Base-by-base conservation (phyloP, 2,113 vertebrate genomes). In the Coptodon bakossiorum region DNA sequence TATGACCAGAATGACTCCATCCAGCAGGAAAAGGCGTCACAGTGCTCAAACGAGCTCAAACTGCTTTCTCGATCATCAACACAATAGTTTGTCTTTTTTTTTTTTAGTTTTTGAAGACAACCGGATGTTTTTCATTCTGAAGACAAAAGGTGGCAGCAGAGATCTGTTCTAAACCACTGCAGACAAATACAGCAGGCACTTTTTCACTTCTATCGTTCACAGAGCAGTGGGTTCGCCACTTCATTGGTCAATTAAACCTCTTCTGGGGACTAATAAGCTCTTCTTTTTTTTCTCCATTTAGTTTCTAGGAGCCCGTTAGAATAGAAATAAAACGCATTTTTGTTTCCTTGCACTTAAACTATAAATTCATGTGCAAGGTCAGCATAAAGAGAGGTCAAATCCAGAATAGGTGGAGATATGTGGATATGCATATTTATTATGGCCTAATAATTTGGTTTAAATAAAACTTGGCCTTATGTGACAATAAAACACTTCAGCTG, bases 61-160 rank as follows among this genome's bases (percentile, higher is more conserved):
- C 36, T 43, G 1, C n/a, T 40, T 71, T 71, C n/a, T 24, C 1
- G 2, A 71, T 0, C 63, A 68, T 24, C 36, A 68, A 24, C n/a
- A 73, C 13, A 73, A 45, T 2, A 16, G 14, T 27, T 8, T 71
- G 48, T 19, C 48, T 19, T 52, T 34, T 22, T 31, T 24, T 54
- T 29, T 34, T 34, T 61, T 4, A 2, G 24, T 50, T 45, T 73
- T 76, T 17, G 6, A 78, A 78, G 12, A 5, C 3, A 53, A 6
- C 17, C 0, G 0, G 66, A 57, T 50, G 3, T 83, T 31, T 24
- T 27, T 87, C 45, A 36, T 17, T 12, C 11, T 80, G 0, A 6
- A 19, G 57, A 27, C 94, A 81, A 14, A 10, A 80, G 94, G 80
- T 81, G 92, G 92, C 94, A 92, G 89, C 82, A 93, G 54, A 93